Evolutionary conservation across 2,797 vertebrate species (phyloP).

Genomic region (Holocentrus rufus): DNA sequence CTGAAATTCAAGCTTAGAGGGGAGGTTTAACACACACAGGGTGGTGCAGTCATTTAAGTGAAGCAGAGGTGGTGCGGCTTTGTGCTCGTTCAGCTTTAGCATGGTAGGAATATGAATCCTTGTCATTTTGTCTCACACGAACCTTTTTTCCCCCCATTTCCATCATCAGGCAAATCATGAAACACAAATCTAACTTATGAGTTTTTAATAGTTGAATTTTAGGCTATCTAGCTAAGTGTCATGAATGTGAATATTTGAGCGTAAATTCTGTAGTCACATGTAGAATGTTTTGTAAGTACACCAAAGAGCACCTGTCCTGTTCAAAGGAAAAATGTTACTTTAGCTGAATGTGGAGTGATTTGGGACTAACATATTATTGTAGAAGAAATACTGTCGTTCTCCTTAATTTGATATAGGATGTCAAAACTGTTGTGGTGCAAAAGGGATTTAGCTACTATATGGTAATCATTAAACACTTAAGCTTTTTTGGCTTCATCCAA

Average conservation of each 20-base stretch:
- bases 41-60: constrained; percentile 46
- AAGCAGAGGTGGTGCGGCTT: constrained; percentile 30
- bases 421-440: constrained; percentile 45
- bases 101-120: constrained; percentile 6
- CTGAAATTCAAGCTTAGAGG: constrained; percentile 31
- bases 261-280: constrained; percentile 33
- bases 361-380: constrained; percentile 25
- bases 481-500: constrained; percentile 35
- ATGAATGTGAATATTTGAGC: constrained; percentile 38
- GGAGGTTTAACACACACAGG: constrained; percentile 40
- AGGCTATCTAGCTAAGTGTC: constrained; percentile 38
- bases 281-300: constrained; percentile 61
- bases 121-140: constrained; percentile 31
- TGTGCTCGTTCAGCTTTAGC: constrained; percentile 36
- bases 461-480: constrained; percentile 16
- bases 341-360: constrained; percentile 16
- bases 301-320: constrained; percentile 67
- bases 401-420: constrained; percentile 45
- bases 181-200: constrained; percentile 14
- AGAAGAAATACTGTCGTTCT: constrained; percentile 19
- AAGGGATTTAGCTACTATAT: constrained; percentile 2
- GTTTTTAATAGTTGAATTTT: constrained; percentile 8
- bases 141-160: constrained; percentile 34
- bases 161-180: constrained; percentile 23
- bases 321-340: constrained; percentile 32